Percentiles rank a stretch among this genome's conserved stretches.
Evolutionary conservation across 1,140 invertebrate genomes (phyloP).

Genomic region (Magallana ariakensis): DNA sequence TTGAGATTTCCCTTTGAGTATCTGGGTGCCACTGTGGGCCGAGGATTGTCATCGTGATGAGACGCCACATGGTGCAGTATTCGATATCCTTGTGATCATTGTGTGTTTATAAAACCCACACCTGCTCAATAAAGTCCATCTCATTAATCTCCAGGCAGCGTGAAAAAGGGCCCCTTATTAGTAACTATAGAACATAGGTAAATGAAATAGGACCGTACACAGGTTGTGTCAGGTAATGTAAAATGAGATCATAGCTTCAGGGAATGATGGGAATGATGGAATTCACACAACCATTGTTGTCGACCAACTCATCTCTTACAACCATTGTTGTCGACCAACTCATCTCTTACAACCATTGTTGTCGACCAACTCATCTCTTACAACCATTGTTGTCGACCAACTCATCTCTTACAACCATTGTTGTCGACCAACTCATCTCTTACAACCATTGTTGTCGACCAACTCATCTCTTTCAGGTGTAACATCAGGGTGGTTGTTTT

Average conservation of each 20-base stretch:
- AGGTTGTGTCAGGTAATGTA: not conserved
- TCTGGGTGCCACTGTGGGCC: not conserved
- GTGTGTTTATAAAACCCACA: not conserved
- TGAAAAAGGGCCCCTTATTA: not conserved
- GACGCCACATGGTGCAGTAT: not conserved
- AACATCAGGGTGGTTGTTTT: not conserved
- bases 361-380: no score
- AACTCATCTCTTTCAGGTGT: not conserved
- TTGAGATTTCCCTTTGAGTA: not conserved
- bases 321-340: not conserved
- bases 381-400: not conserved
- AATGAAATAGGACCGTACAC: not conserved
- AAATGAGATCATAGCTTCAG: not conserved
- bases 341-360: not conserved
- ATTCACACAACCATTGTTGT: not conserved
- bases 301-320: not conserved
- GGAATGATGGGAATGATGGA: not conserved
- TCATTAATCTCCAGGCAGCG: slow-evolving; percentile 3
- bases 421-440: not conserved
- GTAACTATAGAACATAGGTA: slow-evolving; percentile 26
- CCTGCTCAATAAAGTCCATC: slow-evolving; percentile 1
- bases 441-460: not conserved
- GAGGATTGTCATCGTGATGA: not conserved
- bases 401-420: not conserved
- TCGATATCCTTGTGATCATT: slow-evolving; percentile 3